These are phyloP conservation scores for Agrotis clavis DNA, from an alignment of 2,888 invertebrate species.

Conservation along the genomic window DNA sequence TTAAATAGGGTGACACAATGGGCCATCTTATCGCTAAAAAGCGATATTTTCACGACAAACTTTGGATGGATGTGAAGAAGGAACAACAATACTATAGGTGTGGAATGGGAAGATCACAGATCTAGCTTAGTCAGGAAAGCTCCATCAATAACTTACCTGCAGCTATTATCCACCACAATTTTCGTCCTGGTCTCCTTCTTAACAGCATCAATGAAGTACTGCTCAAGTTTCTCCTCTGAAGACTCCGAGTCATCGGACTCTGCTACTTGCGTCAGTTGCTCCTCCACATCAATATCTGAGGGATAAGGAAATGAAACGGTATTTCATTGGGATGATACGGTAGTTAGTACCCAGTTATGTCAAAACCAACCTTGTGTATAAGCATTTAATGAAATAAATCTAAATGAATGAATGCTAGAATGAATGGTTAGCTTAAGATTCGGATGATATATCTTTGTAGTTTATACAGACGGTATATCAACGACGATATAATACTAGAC, in stretches of 20 bases:
- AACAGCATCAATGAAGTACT: constrained; percentile 89
- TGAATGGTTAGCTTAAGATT: not conserved
- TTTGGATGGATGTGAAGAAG: too few relatives aligned
- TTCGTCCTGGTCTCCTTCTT: constrained; percentile 84
- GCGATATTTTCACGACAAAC: too few relatives aligned
- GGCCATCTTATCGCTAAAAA: too few relatives aligned
- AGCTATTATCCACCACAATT: constrained; percentile 78
- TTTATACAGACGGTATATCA: too few relatives aligned
- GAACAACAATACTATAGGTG: too few relatives aligned
- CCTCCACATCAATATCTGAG: constrained; percentile 76
- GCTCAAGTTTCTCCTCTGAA: constrained; percentile 94
- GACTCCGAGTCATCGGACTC: constrained; percentile 96
- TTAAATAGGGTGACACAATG: too few relatives aligned
- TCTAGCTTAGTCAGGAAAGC: too few relatives aligned
- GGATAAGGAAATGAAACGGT: constrained; percentile 36
- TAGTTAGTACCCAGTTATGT: not conserved
- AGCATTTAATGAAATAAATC: not conserved
- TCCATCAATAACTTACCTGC: constrained; percentile 71
- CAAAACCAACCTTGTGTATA: constrained; percentile 2
- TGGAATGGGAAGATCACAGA: too few relatives aligned
- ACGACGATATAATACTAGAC: too few relatives aligned
- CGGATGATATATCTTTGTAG: not conserved
- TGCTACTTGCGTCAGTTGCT: constrained; percentile 93
- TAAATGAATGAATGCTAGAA: not conserved
- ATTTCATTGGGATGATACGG: constrained; percentile 14